Percentiles rank a stretch among this genome's conserved stretches.
Conservation (phyloP, 2,888 invertebrate genomes). For the Melieria crassipennis region DNA sequence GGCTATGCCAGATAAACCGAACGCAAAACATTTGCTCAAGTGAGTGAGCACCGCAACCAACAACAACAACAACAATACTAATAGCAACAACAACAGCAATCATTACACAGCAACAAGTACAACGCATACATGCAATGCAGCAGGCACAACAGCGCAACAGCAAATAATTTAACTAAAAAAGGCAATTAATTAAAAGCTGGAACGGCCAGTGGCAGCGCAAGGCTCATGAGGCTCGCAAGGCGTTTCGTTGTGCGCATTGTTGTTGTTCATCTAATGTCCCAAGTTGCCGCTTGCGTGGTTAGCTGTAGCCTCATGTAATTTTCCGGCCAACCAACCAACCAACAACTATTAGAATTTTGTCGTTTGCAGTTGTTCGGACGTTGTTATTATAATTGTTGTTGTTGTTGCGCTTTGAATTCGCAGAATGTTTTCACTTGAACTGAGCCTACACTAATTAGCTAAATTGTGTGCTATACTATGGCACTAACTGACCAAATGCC, state of each 20-base stretch:
- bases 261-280: background rate
- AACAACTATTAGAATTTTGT: no score
- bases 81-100: no score
- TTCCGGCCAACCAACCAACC: no score
- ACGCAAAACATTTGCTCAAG: no score
- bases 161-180: slow-evolving; percentile 60
- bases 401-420: background rate
- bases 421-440: slow-evolving; percentile 12
- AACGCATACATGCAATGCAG: no score
- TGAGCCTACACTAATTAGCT: slow-evolving; percentile 43
- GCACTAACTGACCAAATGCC: background rate
- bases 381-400: slow-evolving; percentile 21
- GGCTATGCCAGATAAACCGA: no score
- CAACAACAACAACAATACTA: no score
- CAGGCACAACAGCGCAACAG: slow-evolving; percentile 31
- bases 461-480: slow-evolving; percentile 32
- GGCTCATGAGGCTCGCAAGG: background rate
- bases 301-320: background rate
- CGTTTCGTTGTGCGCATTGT: background rate
- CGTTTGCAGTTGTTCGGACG: no score
- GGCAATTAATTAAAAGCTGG: slow-evolving; percentile 60
- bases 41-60: no score
- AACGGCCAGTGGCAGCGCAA: slow-evolving; percentile 32
- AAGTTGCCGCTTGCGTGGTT: background rate
- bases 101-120: no score